Conservation (phyloP, 2,888 invertebrate genomes). For the Philaethria dido region DNA sequence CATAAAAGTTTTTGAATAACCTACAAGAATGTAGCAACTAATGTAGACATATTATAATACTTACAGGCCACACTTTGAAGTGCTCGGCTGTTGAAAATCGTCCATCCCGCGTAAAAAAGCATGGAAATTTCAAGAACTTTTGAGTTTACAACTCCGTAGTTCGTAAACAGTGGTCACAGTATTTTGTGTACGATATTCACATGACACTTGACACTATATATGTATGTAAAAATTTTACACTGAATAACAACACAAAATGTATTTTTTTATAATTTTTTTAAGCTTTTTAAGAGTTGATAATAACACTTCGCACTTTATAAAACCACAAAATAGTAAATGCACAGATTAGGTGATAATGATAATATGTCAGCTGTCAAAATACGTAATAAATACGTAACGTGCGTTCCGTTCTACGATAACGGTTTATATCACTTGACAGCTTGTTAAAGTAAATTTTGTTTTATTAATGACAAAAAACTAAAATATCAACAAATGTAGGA, state of each 20-base stretch:
- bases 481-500: too few species aligned
- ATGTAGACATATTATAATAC: conserved; percentile 41
- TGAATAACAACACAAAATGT: background rate
- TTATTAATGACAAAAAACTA: too few species aligned
- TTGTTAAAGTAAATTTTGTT: background rate
- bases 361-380: conserved; percentile 25
- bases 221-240: background rate
- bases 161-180: conserved; percentile 14
- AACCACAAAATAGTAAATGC: conserved; percentile 21
- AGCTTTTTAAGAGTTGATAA: background rate
- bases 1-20: conserved; percentile 19
- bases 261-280: background rate
- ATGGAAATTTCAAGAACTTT: conserved; percentile 72
- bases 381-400: conserved; percentile 18
- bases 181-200: background rate
- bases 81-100: conserved; percentile 56
- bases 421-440: background rate
- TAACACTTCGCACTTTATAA: conserved; percentile 31
- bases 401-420: background rate
- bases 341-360: conserved; percentile 21
- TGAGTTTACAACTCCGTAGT: conserved; percentile 25
- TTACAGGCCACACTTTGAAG: conserved; percentile 62
- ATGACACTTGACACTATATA: background rate
- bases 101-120: conserved; percentile 69
- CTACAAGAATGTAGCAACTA: background rate